Evolutionary conservation across 2,888 invertebrate species (phyloP).

Genomic region (Polymixis flavicincta): DNA sequence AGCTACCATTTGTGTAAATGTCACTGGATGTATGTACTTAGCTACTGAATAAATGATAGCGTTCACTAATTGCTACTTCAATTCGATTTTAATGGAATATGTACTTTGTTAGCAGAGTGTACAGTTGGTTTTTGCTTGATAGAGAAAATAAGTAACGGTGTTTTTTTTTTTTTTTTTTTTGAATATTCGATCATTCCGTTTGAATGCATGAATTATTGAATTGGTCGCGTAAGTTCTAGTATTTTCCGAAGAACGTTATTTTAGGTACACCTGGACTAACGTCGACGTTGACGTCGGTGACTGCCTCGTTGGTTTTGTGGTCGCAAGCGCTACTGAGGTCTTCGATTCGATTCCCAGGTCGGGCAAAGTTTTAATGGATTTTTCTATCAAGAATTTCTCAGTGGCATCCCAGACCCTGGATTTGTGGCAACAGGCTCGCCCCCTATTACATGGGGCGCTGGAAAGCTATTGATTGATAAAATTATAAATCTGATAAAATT

Average conservation of each 20-base stretch:
- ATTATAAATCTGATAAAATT: too few species aligned
- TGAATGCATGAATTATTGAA: background rate
- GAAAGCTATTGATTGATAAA: too few species aligned
- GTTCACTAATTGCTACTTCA: conserved; percentile 25
- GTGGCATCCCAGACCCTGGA: too few species aligned
- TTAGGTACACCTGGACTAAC: background rate
- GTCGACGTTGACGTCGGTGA: too few species aligned
- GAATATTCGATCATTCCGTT: background rate
- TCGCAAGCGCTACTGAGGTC: too few species aligned
- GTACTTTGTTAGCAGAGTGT: background rate
- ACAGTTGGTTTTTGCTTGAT: conserved; percentile 2
- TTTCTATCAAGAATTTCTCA: too few species aligned
- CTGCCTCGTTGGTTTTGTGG: too few species aligned
- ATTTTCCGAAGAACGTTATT: background rate
- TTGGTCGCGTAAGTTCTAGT: background rate
- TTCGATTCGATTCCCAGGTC: too few species aligned
- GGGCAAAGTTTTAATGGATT: too few species aligned
- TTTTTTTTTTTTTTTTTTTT: conserved; percentile 7
- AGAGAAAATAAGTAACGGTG: background rate
- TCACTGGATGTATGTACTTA: conserved; percentile 2
- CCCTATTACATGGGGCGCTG: too few species aligned
- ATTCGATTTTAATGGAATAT: conserved; percentile 6
- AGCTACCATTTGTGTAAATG: conserved; percentile 32
- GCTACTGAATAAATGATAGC: conserved; percentile 39
- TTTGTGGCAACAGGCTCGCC: too few species aligned